Percentiles rank a stretch among this genome's conserved stretches.
phyloP scores from a whole-genome alignment of 2,113 vertebrate species.

The Pteropus alecto region DNA sequence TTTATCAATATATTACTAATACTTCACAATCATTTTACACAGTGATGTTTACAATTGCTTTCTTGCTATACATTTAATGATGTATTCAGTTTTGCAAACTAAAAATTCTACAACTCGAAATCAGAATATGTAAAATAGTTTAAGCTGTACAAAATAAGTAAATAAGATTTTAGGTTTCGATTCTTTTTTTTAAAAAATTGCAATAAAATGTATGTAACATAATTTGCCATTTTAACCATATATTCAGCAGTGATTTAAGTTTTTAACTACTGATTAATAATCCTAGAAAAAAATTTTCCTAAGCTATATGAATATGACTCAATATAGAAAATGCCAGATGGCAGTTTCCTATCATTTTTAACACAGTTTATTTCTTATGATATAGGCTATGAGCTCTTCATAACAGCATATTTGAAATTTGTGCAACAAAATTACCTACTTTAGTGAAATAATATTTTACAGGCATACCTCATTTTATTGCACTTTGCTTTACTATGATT shows the following conservation, averaged over 20 bases:
- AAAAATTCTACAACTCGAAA: conserved; percentile 30
- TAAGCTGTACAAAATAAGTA: neutral
- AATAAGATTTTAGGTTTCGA: neutral
- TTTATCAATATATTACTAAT: neutral
- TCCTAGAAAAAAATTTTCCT: neutral
- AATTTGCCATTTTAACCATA: neutral
- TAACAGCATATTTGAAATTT: neutral
- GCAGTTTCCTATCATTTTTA: neutral
- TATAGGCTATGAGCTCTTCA: neutral
- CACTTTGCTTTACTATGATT: neutral
- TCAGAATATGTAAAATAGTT: conserved; percentile 3
- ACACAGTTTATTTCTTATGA: neutral
- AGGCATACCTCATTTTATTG: neutral
- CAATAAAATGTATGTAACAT: neutral
- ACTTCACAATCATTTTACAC: neutral
- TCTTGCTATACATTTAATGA: neutral
- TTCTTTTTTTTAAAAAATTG: neutral
- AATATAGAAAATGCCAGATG: neutral
- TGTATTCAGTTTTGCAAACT: conserved; percentile 27
- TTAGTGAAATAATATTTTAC: neutral
- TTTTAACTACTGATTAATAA: conserved; percentile 24
- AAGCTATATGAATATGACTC: neutral
- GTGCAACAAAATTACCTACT: neutral
- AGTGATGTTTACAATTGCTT: neutral
- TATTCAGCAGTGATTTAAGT: neutral